Evolutionary conservation across 2,113 vertebrate species (phyloP).

Genomic region (Leptobrachium ailaonicum): DNA sequence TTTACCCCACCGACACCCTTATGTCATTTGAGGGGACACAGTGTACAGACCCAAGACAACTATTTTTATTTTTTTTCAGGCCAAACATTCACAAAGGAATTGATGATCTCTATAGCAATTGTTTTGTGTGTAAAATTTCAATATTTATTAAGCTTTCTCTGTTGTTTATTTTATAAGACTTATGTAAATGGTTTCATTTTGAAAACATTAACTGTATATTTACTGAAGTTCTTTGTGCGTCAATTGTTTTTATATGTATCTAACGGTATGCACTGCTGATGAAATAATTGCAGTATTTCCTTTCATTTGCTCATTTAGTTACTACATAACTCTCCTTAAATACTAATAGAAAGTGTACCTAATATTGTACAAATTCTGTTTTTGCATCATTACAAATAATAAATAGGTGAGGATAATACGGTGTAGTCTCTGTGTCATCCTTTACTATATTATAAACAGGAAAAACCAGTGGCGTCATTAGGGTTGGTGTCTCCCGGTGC

Average conservation of each 20-base stretch:
- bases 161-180: conserved; percentile 52
- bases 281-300: not conserved
- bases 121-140: conserved; percentile 51
- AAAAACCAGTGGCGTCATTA: too few relatives aligned
- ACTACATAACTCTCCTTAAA: not conserved
- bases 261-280: conserved; percentile 13
- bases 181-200: conserved; percentile 35
- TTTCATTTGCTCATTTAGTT: conserved; percentile 1
- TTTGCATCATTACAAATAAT: conserved; percentile 13
- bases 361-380: not conserved
- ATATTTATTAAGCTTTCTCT: conserved; percentile 64
- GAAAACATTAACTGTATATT: conserved; percentile 31
- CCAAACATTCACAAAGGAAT: not conserved
- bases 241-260: not conserved
- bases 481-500: too few relatives aligned
- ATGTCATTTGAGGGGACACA: not conserved
- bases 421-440: not conserved
- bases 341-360: conserved; percentile 2
- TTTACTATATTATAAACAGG: too few relatives aligned
- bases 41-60: not conserved
- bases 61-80: not conserved
- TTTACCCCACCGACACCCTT: not conserved
- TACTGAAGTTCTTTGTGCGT: not conserved
- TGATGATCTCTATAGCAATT: not conserved
- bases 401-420: not conserved